Evolutionary conservation across 1,140 invertebrate species (phyloP).

Genomic region (Zaprionus ornatus): DNA sequence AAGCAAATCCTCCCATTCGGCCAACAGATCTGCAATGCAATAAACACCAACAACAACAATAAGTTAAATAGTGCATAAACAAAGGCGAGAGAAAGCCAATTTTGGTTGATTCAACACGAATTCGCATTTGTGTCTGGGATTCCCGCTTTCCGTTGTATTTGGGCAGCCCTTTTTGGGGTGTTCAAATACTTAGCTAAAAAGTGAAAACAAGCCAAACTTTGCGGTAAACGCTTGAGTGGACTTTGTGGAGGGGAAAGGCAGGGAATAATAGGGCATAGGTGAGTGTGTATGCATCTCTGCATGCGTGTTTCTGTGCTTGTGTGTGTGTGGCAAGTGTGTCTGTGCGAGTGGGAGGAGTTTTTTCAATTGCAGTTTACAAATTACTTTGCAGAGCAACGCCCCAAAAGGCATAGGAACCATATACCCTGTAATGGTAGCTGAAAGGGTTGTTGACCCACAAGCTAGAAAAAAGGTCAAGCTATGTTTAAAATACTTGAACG

Average conservation of each 20-base stretch:
- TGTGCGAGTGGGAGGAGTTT: slow-evolving; percentile 6
- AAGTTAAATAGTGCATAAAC: slow-evolving; percentile 39
- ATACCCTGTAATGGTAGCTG: slow-evolving; percentile 4
- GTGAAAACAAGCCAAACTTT: slow-evolving; percentile 49
- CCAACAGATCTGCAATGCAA: slow-evolving; percentile 71
- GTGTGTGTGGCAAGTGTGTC: background rate
- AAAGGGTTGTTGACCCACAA: background rate
- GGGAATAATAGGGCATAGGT: background rate
- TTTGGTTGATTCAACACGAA: slow-evolving; percentile 8
- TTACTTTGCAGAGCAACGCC: slow-evolving; percentile 21
- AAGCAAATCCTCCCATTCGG: slow-evolving; percentile 80
- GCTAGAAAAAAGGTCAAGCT: background rate
- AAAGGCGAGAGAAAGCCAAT: slow-evolving; percentile 54
- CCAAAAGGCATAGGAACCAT: background rate
- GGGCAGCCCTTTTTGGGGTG: slow-evolving; percentile 41
- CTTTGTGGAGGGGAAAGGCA: background rate
- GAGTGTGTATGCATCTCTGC: background rate
- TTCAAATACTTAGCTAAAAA: slow-evolving; percentile 64
- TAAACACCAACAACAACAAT: slow-evolving; percentile 5
- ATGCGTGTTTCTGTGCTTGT: background rate
- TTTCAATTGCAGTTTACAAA: slow-evolving; percentile 28
- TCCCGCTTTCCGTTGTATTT: background rate
- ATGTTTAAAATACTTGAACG: background rate
- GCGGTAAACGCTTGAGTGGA: slow-evolving; percentile 29
- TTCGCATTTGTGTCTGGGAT: slow-evolving; percentile 22